Percentiles rank a stretch among this genome's conserved stretches.
These are phyloP conservation scores for Myrmecobius fasciatus DNA, from an alignment of 2,113 vertebrate genomes.

Conservation along the genomic window DNA sequence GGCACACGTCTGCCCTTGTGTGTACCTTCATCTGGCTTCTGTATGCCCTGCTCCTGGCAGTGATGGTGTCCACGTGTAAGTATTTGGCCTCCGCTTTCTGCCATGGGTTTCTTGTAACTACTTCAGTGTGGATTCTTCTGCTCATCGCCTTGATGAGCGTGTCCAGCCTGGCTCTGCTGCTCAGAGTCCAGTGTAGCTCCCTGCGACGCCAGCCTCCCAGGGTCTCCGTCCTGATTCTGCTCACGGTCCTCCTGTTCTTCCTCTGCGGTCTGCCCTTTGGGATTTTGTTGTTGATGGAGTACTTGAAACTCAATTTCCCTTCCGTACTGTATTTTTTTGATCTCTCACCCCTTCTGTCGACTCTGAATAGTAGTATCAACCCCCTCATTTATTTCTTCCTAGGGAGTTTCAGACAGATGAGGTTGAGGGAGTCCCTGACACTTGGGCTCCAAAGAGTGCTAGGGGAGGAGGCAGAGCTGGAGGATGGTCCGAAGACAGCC, in stretches of 20 bases:
- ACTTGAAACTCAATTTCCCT: too few relatives aligned
- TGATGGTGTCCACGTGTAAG: not conserved
- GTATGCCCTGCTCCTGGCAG: not conserved
- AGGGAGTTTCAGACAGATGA: too few relatives aligned
- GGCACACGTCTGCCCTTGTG: conserved; percentile 29
- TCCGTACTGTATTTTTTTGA: too few relatives aligned
- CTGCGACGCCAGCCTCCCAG: not conserved
- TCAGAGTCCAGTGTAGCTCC: conserved; percentile 68
- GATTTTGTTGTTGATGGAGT: too few relatives aligned
- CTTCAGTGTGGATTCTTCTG: conserved; percentile 38
- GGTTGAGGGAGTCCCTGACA: too few relatives aligned
- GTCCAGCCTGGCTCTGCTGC: conserved; percentile 77
- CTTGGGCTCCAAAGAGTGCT: too few relatives aligned
- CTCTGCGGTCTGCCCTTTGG: conserved; percentile 36
- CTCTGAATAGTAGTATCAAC: too few relatives aligned
- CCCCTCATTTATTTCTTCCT: too few relatives aligned
- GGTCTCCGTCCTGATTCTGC: conserved; percentile 68
- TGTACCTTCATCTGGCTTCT: not conserved
- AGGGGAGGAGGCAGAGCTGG: too few relatives aligned
- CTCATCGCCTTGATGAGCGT: conserved; percentile 68
- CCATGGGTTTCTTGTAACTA: not conserved
- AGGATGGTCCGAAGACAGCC: too few relatives aligned
- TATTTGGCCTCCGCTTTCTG: not conserved
- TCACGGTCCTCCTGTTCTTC: conserved; percentile 76
- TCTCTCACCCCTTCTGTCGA: too few relatives aligned